These are phyloP conservation scores for Indicator maculatus DNA, from an alignment of 2,113 vertebrate genomes.

Conservation along the genomic window DNA sequence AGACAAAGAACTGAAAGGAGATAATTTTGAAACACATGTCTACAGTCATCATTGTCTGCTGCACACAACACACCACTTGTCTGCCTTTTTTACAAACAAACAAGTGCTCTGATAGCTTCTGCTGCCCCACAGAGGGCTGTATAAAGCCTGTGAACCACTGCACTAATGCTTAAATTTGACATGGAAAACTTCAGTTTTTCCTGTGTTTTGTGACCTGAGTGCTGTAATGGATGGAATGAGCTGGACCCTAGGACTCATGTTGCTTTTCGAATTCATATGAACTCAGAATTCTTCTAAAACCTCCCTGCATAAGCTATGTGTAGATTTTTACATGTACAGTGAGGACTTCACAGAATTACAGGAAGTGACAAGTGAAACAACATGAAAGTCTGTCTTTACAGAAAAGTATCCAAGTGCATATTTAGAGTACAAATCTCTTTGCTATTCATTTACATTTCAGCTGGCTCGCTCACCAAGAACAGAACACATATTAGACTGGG, in stretches of 20 bases:
- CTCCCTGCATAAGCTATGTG: not conserved
- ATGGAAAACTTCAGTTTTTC: not conserved
- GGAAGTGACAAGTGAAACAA: not conserved
- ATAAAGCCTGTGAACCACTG: not conserved
- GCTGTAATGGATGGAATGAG: not conserved
- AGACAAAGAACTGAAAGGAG: not conserved
- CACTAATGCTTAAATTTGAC: not conserved
- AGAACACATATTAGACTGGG: not conserved
- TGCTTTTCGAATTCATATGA: not conserved
- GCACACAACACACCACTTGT: not conserved
- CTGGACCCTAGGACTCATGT: rapidly evolving
- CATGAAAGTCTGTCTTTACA: rapidly evolving
- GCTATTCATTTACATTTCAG: not conserved
- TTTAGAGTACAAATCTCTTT: not conserved
- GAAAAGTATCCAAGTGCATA: not conserved
- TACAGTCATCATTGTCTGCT: not conserved
- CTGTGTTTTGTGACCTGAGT: rapidly evolving
- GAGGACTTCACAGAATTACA: not conserved
- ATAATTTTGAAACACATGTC: not conserved
- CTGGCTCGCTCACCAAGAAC: not conserved
- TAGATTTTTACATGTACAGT: rapidly evolving
- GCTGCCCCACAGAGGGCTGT: not conserved
- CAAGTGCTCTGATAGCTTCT: not conserved
- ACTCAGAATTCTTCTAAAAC: not conserved
- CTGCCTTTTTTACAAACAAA: not conserved